Evolutionary conservation across 2,888 invertebrate genomes (phyloP).

Genomic region (Drosophila picticornis): DNA sequence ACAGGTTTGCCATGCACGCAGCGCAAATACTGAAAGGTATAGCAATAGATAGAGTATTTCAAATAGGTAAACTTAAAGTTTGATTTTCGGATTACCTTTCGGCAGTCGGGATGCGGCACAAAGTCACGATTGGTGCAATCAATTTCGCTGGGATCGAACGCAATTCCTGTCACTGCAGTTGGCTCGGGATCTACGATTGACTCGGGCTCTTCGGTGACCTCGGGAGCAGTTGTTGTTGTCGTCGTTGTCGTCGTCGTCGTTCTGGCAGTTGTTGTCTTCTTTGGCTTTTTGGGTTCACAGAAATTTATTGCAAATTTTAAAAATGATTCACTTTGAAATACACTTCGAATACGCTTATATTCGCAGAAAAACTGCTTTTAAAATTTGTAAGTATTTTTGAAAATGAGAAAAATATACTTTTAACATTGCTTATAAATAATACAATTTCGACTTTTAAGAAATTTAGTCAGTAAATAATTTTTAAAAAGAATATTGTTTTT

Average conservation of each 20-base stretch:
- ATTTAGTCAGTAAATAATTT: background rate
- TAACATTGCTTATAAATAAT: background rate
- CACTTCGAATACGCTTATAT: background rate
- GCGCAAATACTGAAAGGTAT: conserved; percentile 90
- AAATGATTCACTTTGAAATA: background rate
- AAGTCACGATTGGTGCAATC: conserved; percentile 87
- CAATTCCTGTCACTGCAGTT: conserved; percentile 9
- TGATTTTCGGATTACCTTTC: conserved; percentile 85
- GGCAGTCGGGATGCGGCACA: conserved; percentile 87
- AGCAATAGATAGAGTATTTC: background rate
- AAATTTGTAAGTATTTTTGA: background rate
- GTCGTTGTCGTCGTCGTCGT: conserved; percentile 49
- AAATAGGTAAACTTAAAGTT: background rate
- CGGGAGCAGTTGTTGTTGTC: conserved; percentile 66
- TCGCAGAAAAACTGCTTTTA: background rate
- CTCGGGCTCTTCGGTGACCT: conserved; percentile 53
- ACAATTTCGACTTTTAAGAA: too few species aligned
- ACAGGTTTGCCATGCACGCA: conserved; percentile 92
- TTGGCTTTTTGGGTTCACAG: conserved; percentile 80
- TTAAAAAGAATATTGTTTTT: background rate
- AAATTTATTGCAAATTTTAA: background rate
- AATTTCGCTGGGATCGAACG: conserved; percentile 75
- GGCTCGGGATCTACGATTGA: conserved; percentile 40
- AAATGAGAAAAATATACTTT: background rate
- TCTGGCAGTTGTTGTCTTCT: conserved; percentile 66